Evolutionary conservation across 2,888 invertebrate genomes (phyloP), one percentile per base, ranked within the genome.

Genomic region (Tyria jacobaeae): DNA sequence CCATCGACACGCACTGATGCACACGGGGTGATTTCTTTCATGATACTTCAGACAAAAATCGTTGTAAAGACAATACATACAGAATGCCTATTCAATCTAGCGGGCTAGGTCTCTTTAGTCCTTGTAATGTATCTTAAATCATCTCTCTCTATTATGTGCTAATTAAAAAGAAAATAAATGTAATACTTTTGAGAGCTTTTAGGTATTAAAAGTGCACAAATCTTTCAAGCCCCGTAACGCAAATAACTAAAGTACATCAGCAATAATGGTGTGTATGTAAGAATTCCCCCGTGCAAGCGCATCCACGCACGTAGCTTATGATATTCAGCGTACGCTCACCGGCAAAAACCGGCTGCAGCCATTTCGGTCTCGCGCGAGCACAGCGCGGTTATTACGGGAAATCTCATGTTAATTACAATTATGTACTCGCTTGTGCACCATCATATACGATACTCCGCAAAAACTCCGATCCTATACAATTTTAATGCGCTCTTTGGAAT

Each of bases 351-450:
- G 70, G 89, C 68, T 82, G 79, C 84, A 62, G 72, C 92, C 91
- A 86, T 90, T 90, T 91, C 79, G 81, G 90, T 72, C 78, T 63
- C 78, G 84, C 84, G 85, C 88, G 87, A 88, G 87, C 84, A 81
- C 87, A 78, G 80, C 83, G 81, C 85, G 81, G 88, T 78, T 90
- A 89, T 91, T 92, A 90, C 92, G 90, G 90, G 89, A 90, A 89
- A 86, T 84, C 89, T 90, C 90, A 92, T 92, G 92, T 90, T 92
- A 91, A 92, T 92, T 91, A 83, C 81, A 84, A 84, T 82, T 83
- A 83, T 82, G 80, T 81, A 82, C 80, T 75, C 71, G 64, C 31
- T 47, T 66, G 70, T 59, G 62, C 73, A 70, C 64, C 85, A 82
- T 84, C 86, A 84, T 88, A 87, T 85, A 84, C 86, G 79, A 80